Evolutionary conservation across 2,888 invertebrate species (phyloP).

Genomic region (Eumacrocentrus americanus): DNA sequence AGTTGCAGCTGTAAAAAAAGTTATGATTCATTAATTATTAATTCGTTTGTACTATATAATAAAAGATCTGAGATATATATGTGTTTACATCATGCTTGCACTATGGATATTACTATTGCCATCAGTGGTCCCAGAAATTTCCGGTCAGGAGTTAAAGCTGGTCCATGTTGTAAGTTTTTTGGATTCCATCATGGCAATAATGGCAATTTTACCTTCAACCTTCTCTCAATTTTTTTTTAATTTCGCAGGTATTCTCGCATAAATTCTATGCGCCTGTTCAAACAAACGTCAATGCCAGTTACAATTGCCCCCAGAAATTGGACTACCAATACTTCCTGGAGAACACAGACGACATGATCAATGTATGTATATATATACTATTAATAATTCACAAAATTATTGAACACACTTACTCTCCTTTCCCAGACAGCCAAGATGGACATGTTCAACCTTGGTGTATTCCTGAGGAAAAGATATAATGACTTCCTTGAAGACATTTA

Average conservation of each 20-base stretch:
- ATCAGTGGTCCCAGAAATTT: not conserved
- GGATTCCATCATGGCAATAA: not conserved
- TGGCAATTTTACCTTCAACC: no score
- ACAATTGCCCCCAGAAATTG: constrained; percentile 30
- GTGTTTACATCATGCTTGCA: not conserved
- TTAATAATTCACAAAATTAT: not conserved
- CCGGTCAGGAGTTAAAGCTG: constrained; percentile 34
- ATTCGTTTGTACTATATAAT: no score
- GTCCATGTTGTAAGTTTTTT: constrained; percentile 45
- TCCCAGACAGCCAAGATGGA: constrained; percentile 65
- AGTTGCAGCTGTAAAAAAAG: no score
- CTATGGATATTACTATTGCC: constrained; percentile 4
- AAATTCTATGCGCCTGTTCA: constrained; percentile 42
- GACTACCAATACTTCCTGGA: constrained; percentile 42
- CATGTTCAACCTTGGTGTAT: constrained; percentile 63
- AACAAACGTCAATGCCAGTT: constrained; percentile 18
- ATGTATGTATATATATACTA: constrained; percentile 37
- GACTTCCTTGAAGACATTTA: constrained; percentile 63
- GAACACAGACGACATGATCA: constrained; percentile 38
- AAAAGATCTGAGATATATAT: not conserved
- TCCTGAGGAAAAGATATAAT: constrained; percentile 63
- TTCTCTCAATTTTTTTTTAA: no score
- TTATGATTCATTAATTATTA: no score
- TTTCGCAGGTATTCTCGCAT: constrained; percentile 44
- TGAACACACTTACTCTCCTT: not conserved